Base-by-base conservation (phyloP, 1,140 invertebrate genomes). In the Caenorhabditis tropicalis region DNA sequence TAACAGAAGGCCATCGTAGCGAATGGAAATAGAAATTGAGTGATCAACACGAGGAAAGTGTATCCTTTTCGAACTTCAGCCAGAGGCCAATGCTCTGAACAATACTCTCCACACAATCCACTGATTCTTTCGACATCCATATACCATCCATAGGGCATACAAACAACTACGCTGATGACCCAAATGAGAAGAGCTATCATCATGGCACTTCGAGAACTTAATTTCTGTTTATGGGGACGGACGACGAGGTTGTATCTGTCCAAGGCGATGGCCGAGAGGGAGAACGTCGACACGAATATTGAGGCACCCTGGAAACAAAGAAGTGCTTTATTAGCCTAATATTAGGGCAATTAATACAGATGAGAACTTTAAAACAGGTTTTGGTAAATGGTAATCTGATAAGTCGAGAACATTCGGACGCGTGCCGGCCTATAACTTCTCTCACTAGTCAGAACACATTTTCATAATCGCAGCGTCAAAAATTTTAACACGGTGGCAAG, bases 1-100 rank as follows among this genome's bases (percentile, higher is more conserved):
- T 92, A 92, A 43, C 92, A 88, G 36, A 89, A 87, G 58, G 88
- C 85, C 86, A 92, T 91, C 19, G 90, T 87, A n/a, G 88, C 29
- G 46, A 92, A 89, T 4, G 92, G 92, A 24, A 92, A 87, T 16
- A 90, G 70, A 80, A 90, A 90, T 81, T 90, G 89, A 19, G 88
- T 29, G 24, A 87, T 82, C 36, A 90, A 74, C 21, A 91, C 89
- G 10, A 82, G 48, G 9, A 90, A 79, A 12, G 89, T 85, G 60
- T 90, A 90, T 21, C 81, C 86, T 36, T 88, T 82, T 29, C 86
- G 79, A 7, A 90, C 82, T 48, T 81, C 74, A 19, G 53, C 82
- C 31, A 82, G 84, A 12, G 90, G 90, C 89, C 89, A 90, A 33
- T 89, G 82, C 79, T 90, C 89, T 15, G 89, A 83, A 82, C 89